These are phyloP conservation scores for Lipophrys pholis DNA, from an alignment of 2,113 vertebrate genomes.

Conservation along the genomic window DNA sequence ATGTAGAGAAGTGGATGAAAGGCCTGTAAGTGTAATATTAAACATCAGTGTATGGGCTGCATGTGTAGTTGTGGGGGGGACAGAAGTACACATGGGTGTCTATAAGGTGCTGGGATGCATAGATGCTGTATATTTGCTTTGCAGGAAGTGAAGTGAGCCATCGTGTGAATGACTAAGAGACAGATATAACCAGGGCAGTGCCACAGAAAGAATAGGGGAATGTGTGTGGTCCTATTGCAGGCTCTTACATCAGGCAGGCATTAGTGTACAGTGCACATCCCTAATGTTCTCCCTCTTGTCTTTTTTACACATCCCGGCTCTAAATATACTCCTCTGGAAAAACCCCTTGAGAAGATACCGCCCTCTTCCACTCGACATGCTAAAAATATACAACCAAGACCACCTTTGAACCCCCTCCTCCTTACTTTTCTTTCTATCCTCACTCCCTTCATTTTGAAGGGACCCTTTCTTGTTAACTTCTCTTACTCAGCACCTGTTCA, in stretches of 20 bases:
- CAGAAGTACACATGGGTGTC: not conserved
- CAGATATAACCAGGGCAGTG: slow-evolving; percentile 25
- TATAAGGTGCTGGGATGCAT: not conserved
- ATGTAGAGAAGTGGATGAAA: slow-evolving; percentile 31
- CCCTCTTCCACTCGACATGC: slow-evolving; percentile 73
- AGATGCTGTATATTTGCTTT: not conserved
- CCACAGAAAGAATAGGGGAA: slow-evolving; percentile 44
- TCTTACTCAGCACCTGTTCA: slow-evolving; percentile 33
- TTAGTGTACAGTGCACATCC: slow-evolving; percentile 76
- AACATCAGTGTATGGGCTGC: not conserved
- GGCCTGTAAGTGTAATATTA: slow-evolving; percentile 11
- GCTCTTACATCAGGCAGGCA: slow-evolving; percentile 83
- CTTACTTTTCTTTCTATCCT: slow-evolving; percentile 40
- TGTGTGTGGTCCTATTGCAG: slow-evolving; percentile 80
- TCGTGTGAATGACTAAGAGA: slow-evolving; percentile 31
- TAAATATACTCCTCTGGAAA: slow-evolving; percentile 85
- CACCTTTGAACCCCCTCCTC: slow-evolving; percentile 59
- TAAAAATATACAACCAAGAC: slow-evolving; percentile 81
- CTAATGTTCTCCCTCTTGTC: slow-evolving; percentile 74
- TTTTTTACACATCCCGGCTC: slow-evolving; percentile 74
- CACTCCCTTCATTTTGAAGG: not conserved
- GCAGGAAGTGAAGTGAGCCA: slow-evolving; percentile 10
- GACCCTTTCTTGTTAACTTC: slow-evolving; percentile 26
- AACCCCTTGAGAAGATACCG: slow-evolving; percentile 80
- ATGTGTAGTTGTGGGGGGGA: not conserved